Percentiles rank a stretch among this genome's conserved stretches.
phyloP scores from a whole-genome alignment of 2,888 invertebrate species.

The Hoplodrina ambigua region DNA sequence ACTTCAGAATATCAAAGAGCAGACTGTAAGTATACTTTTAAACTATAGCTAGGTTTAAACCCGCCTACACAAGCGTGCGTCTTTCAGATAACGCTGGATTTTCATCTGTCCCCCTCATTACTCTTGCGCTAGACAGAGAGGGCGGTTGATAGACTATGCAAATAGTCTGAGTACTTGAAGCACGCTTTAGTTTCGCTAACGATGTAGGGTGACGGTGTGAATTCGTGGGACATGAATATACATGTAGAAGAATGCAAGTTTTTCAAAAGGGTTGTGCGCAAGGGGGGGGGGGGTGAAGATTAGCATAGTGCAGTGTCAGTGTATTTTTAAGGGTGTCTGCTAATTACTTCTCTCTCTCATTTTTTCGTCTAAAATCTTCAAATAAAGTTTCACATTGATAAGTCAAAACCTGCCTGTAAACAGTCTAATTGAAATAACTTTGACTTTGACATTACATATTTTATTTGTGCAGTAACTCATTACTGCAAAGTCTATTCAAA shows the following conservation, averaged over 20 bases:
- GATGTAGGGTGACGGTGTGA: slow-evolving; percentile 72
- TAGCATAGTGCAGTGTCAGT: slow-evolving; percentile 41
- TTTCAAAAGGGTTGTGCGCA: slow-evolving; percentile 31
- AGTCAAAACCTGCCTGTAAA: no score
- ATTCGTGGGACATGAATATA: slow-evolving; percentile 55
- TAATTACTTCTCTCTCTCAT: no score
- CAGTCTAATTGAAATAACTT: no score
- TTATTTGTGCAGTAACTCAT: no score
- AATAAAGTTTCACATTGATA: no score
- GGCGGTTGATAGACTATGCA: slow-evolving; percentile 65
- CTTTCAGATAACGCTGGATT: slow-evolving; percentile 60
- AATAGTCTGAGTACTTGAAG: slow-evolving; percentile 72
- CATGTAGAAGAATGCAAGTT: slow-evolving; percentile 36
- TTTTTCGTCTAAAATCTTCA: no score
- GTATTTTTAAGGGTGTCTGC: slow-evolving; percentile 22
- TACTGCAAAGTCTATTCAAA: no score
- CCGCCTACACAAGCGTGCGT: slow-evolving; percentile 51
- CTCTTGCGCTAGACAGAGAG: slow-evolving; percentile 33
- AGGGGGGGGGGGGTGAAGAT: slow-evolving; percentile 38
- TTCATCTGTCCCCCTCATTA: slow-evolving; percentile 47
- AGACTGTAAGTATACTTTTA: slow-evolving; percentile 9
- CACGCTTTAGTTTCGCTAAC: slow-evolving; percentile 74
- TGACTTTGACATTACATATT: no score
- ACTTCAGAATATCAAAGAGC: slow-evolving; percentile 19
- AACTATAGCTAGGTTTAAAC: slow-evolving; percentile 24